Base-by-base conservation (phyloP, 92 coral and sea anemone species). In the Anthopleura xanthogrammica region DNA sequence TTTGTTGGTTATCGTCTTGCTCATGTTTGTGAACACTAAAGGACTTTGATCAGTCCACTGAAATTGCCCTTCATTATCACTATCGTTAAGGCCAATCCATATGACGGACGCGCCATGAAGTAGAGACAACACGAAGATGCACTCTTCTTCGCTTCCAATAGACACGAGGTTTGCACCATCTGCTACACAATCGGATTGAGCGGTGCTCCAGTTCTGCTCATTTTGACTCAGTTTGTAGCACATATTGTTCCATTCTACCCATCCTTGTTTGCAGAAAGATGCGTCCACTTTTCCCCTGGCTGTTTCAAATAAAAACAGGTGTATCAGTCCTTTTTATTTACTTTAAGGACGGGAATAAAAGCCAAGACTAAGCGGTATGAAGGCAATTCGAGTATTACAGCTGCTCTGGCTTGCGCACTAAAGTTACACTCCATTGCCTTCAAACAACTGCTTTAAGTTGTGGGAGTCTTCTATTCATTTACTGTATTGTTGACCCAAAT, bases 1-100 rank as follows among this genome's bases (percentile, higher is more conserved):
- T 12, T 1, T 8, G 22, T 36, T 43, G 13, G 4, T 1, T 0
- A 24, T 24, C 19, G 80, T 7, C 2, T 20, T 75, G 41, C 60
- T 77, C 82, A 81, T 60, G 82, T 77, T 76, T 7, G 82, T 24
- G 22, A 55, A 84, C 29, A 41, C 77, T 5, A 84, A 62, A 39
- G 87, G 50, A 43, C 74, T 55, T 2, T 78, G 39, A 29, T 84
- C 87, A 12, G 43, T 57, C 87, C 87, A 84, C 9, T 46, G 22
- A 13, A 57, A 77, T 8, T 39, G 20, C 40, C 62, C 68, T 50
- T 76, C 77, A 5, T 10, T 65, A 12, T 56, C 74, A 48, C 8
- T 65, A 66, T 84, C 87, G 58, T 77, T 84, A 20, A 84, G 65
- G 17, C 87, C 87, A 23, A 84, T 84, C 87, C 87, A 84, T 20